These are phyloP conservation scores for Chromobotia macracanthus DNA, from an alignment of 2,797 vertebrate species.

Conservation along the genomic window DNA sequence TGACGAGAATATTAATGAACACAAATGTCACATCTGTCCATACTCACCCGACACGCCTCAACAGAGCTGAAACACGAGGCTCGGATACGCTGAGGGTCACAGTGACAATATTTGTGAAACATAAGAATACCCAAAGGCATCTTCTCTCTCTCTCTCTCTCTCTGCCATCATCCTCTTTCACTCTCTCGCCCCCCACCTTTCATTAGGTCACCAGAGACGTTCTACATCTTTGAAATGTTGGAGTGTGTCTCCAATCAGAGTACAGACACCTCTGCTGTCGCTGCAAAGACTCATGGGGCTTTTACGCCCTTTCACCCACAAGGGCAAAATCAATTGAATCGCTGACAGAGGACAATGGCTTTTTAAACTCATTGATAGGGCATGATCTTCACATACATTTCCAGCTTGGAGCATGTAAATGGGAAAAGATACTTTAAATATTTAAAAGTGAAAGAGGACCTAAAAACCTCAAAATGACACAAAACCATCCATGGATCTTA, in stretches of 20 bases:
- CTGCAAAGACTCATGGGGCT: conserved; percentile 33
- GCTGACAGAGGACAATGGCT: conserved; percentile 34
- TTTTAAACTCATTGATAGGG: conserved; percentile 3
- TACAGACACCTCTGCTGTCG: conserved; percentile 32
- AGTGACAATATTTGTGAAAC: conserved; percentile 45
- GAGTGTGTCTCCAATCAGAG: conserved; percentile 33
- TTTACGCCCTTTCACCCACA: conserved; percentile 42
- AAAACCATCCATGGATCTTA: too few relatives aligned
- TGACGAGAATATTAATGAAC: conserved; percentile 51
- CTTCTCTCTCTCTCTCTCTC: background rate
- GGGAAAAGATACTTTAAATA: background rate
- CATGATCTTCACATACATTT: background rate
- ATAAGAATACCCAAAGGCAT: conserved; percentile 33
- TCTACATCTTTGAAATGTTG: conserved; percentile 46
- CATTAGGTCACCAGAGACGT: conserved; percentile 29
- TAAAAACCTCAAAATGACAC: too few relatives aligned
- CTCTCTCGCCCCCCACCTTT: conserved; percentile 13
- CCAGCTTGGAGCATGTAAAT: background rate
- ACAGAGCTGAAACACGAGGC: conserved; percentile 27
- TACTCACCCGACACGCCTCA: conserved; percentile 3
- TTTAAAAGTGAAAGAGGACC: too few relatives aligned
- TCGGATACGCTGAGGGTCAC: conserved; percentile 25
- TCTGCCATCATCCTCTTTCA: conserved; percentile 24
- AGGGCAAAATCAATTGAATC: conserved; percentile 47
- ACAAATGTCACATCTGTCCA: conserved; percentile 52